These are phyloP conservation scores for Montipora efflorescens DNA, from an alignment of 64 coral and sea anemone species.

Conservation along the genomic window DNA sequence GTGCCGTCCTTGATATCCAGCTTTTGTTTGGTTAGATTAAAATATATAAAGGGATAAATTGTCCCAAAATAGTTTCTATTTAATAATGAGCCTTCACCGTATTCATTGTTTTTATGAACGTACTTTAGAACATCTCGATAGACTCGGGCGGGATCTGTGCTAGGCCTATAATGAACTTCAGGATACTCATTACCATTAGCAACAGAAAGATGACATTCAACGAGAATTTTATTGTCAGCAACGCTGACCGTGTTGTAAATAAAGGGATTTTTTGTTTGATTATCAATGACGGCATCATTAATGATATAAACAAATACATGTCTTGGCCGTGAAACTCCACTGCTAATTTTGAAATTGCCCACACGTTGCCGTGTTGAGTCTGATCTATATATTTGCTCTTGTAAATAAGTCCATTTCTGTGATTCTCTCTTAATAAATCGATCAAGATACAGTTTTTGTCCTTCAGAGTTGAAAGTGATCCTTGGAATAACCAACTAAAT, in stretches of 20 bases:
- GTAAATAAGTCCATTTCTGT: background rate
- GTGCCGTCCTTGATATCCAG: constrained; percentile 6
- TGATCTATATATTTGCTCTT: too few relatives aligned
- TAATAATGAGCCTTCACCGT: background rate
- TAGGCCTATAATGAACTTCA: background rate
- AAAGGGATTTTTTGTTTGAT: constrained; percentile 41
- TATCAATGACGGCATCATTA: background rate
- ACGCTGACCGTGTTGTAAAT: constrained; percentile 5
- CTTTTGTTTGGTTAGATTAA: constrained; percentile 23
- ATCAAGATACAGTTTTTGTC: too few relatives aligned
- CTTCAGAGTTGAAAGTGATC: background rate
- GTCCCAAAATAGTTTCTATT: background rate
- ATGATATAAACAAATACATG: constrained; percentile 58
- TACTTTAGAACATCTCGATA: background rate
- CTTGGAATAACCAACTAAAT: constrained; percentile 9
- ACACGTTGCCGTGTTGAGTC: too few relatives aligned
- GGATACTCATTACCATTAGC: constrained; percentile 39
- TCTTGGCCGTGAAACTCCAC: background rate
- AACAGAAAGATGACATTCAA: background rate
- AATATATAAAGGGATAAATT: constrained; percentile 24
- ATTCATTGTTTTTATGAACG: constrained; percentile 29
- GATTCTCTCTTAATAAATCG: too few relatives aligned
- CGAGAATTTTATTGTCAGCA: background rate
- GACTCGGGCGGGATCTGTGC: background rate
- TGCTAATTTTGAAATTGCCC: too few relatives aligned